Base-by-base conservation (phyloP, 2,888 invertebrate genomes). In the Pecten maximus region DNA sequence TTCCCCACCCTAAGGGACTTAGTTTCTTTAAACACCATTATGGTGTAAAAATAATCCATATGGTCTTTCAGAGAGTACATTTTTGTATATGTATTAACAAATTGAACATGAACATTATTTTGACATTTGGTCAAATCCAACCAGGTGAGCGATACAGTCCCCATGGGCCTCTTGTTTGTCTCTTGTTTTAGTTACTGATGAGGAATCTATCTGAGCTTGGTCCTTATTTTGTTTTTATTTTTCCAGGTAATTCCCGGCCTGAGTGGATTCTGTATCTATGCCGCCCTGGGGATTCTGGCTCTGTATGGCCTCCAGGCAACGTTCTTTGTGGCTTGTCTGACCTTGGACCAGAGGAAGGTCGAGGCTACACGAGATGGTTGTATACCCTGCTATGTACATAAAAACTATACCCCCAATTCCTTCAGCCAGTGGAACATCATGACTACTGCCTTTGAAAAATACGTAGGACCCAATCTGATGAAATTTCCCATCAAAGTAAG, bases 211-310 rank as follows among this genome's bases (percentile, higher is more conserved):
- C n/a, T n/a, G n/a, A n/a, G n/a, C n/a, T n/a, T n/a, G n/a, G n/a
- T n/a, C n/a, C n/a, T n/a, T n/a, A n/a, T n/a, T n/a, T n/a, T n/a
- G n/a, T n/a, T n/a, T n/a, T n/a, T n/a, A n/a, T n/a, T 48, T 87
- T 92, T 93, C 39, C 92, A 98, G 98, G 98, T 98, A 94, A 97
- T 98, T 91, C 98, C 98, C 39, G 98, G 98, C 4, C 97, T 98
- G 50, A 98, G 98, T 96, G 98, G 98, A 0, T 98, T 98, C 96
- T 98, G 98, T 96, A 97, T 98, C 89, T 98, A 98, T 96, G 98
- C 98, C 23, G 98, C 98, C 12, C 96, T 98, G 0, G 98, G 98
- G 39, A 98, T 98, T 0, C 97, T 98, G 91, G 98, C 98, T 94
- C 98, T 98, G 40, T 98, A 98, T 95, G 88, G 94, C 35, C 93